These are phyloP conservation scores for Mamestra configurata DNA, from an alignment of 1,140 invertebrate species.

Conservation along the genomic window DNA sequence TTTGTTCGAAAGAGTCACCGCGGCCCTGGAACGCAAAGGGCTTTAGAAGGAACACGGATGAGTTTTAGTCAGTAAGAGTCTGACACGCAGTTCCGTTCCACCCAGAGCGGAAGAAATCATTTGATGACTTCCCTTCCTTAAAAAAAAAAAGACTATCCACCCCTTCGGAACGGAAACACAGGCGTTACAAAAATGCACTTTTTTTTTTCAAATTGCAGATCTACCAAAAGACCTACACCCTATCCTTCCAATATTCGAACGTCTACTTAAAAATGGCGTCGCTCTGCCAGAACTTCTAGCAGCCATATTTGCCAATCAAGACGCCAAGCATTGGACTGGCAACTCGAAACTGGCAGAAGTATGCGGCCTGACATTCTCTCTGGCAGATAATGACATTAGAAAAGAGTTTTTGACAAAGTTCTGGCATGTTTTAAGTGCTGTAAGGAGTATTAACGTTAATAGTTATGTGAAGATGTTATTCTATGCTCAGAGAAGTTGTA, in stretches of 20 bases:
- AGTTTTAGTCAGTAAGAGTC: too few relatives aligned
- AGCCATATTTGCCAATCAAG: neutral
- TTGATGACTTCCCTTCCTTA: too few relatives aligned
- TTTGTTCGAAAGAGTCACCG: too few relatives aligned
- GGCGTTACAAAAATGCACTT: too few relatives aligned
- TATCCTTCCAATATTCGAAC: conserved; percentile 13
- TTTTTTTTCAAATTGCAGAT: conserved; percentile 2
- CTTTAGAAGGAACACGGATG: too few relatives aligned
- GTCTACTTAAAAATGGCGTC: conserved; percentile 2
- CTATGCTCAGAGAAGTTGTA: neutral
- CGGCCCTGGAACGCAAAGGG: too few relatives aligned
- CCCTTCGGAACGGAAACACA: too few relatives aligned
- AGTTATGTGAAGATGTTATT: conserved; percentile 17
- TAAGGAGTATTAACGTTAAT: neutral
- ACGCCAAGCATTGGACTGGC: neutral
- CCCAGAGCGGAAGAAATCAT: too few relatives aligned
- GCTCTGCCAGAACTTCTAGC: neutral
- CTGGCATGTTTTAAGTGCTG: neutral
- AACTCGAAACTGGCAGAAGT: conserved; percentile 7
- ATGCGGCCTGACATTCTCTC: neutral
- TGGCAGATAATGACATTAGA: neutral
- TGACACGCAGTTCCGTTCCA: too few relatives aligned
- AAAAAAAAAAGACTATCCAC: too few relatives aligned
- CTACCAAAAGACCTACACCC: neutral
- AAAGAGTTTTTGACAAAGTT: neutral